phyloP scores from a whole-genome alignment of 2,113 vertebrate species.

The Anarrhichthys ocellatus region DNA sequence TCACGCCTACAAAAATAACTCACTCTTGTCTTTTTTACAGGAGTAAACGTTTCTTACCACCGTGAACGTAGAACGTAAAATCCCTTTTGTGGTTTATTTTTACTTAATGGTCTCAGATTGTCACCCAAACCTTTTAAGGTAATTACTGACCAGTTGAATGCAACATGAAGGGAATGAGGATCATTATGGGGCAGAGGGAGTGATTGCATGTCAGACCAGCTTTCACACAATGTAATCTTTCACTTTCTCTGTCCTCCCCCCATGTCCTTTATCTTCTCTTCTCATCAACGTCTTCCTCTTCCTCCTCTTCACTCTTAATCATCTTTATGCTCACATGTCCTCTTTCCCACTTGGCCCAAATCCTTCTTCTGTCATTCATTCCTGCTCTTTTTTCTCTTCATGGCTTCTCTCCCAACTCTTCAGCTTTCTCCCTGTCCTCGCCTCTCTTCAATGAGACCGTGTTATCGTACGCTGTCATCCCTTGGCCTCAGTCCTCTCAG shows the following conservation, averaged over 20 bases:
- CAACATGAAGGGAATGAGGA: constrained; percentile 28
- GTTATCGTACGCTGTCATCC: constrained; percentile 88
- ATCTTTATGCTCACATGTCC: background rate
- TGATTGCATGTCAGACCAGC: constrained; percentile 24
- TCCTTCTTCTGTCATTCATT: constrained; percentile 10
- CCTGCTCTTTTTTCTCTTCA: constrained; percentile 61
- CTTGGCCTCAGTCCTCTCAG: constrained; percentile 91
- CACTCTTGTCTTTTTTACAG: constrained; percentile 4
- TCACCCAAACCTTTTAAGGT: constrained; percentile 36
- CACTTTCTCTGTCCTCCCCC: constrained; percentile 1
- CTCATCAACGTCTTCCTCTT: background rate
- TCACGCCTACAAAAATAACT: background rate
- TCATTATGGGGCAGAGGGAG: constrained; percentile 23
- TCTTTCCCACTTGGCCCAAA: background rate
- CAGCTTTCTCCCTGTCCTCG: constrained; percentile 89
- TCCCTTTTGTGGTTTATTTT: constrained; percentile 11
- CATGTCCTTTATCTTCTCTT: background rate
- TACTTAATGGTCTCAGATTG: constrained; percentile 11
- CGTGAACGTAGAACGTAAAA: constrained; percentile 5
- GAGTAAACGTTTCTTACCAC: background rate
- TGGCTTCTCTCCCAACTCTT: background rate
- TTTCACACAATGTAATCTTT: constrained; percentile 14
- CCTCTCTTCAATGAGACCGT: constrained; percentile 92
- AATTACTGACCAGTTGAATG: constrained; percentile 38
- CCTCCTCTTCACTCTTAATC: background rate